Evolutionary conservation across 2,797 vertebrate species (phyloP), one percentile per base, ranked within the genome.

Genomic region (Enteromius radiatus): DNA sequence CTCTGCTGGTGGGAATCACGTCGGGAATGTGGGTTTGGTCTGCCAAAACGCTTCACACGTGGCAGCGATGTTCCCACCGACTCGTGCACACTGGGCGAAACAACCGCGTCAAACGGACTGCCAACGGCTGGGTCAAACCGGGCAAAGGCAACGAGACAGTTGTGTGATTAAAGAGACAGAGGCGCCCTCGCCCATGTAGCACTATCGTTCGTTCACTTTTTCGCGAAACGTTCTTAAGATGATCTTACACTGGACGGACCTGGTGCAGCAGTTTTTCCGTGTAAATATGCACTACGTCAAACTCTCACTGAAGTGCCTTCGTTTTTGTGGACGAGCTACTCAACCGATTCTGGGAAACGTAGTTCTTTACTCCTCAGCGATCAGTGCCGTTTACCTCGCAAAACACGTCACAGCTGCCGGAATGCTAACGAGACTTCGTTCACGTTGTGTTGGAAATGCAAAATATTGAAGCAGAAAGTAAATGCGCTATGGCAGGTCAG

Each of bases 1-100:
- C 97, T n/a, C 93, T 98, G 87, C 93, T 99, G 2, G 98, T 99
- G 84, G 98, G 98, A 87, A 98, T 99, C 91, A 99, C 98, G 0
- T 99, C 98, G 0, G 97, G 98, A 85, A 99, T 99, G 98, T 99
- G 98, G 98, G 98, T 99, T 91, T 99, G 98, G 98, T 99, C 98
- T 0, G 98, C 97, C 73, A 99, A 99, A 90, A 99, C 98, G 4
- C 94, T 99, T 64, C 97, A 99, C 92, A 99, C 98, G 0, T 99
- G 98, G 98, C 97, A 98, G 90, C 97, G 97, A 87, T 99, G 98
- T 92, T 96, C 97, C 0, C 93, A 95, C 82, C 95, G 96, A 86
- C 91, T 99, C 85, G 94, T 99, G 89, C 96, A 95, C 90, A 96
- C 97, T 8, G 95, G 97, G 88, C 94, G 95, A 89, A 95, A 95